Evolutionary conservation across 2,797 vertebrate species (phyloP), one percentile per base, ranked within the genome.

Genomic region (Artibeus jamaicensis): DNA sequence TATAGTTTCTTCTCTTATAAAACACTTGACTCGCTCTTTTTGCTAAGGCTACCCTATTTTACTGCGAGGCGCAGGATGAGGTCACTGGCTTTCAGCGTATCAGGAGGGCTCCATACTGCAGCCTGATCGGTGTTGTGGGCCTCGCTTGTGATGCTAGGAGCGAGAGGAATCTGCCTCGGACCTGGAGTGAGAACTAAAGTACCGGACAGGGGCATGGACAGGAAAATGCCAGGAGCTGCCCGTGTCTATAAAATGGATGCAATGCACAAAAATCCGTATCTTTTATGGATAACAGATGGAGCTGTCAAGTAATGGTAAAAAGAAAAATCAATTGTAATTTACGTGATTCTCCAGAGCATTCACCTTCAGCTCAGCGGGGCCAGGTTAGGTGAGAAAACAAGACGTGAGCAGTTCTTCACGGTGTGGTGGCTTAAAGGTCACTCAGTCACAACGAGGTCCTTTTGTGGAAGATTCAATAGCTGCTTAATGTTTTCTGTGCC

Each of bases 1-100:
- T 93, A 94, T 87, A 86, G 97, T 96, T 97, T 96, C 96, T 55
- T 97, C 86, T 86, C 91, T 97, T 94, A n/a, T 78, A 86, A 97
- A 91, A 37, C 95, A 96, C 95, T 94, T 87, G 48, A 97, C 71
- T 48, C 96, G 94, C 92, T 96, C 93, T 74, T 97, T 97, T 94
- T 55, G 82, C 94, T 95, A 94, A 93, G 57, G 74, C 65, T 67
- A 19, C 84, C 90, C 53, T 57, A 32, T 96, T 97, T 97, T 93
- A n/a, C 91, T 29, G 70, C 62, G n/a, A n/a, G 4, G n/a, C 78
- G 18, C 37, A 26, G 86, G 0, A 21, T 7, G 48, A 87, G 89
- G 93, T 89, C 95, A 98, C 84, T 2, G 91, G 85, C 71, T 94
- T 53, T 73, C 7, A 29, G 79, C 14, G 78, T 96, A 97, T 97